Evolutionary conservation across 2,113 vertebrate species (phyloP).

Genomic region (Acrocephalus arundinaceus): DNA sequence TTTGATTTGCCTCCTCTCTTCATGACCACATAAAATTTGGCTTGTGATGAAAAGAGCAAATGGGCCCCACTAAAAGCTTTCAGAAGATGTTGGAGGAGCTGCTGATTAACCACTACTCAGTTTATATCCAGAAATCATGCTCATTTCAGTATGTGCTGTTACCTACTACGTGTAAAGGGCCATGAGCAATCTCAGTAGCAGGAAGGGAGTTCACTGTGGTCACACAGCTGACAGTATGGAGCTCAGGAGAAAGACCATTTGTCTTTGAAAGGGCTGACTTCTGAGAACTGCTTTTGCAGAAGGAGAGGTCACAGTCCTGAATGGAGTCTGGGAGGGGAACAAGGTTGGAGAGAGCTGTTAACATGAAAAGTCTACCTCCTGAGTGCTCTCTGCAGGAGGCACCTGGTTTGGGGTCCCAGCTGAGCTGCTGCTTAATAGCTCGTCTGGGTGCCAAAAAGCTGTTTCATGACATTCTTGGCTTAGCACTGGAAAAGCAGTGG

Average conservation of each 20-base stretch:
- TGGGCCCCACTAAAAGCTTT: not conserved
- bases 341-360: not conserved
- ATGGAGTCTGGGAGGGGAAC: not conserved
- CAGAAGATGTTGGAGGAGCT: not conserved
- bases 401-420: conserved; percentile 47
- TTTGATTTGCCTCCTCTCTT: conserved; percentile 28
- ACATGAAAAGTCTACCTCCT: not conserved
- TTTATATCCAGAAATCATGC: not conserved
- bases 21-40: conserved; percentile 24
- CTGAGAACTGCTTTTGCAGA: not conserved
- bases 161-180: not conserved
- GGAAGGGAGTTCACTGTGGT: not conserved
- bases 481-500: conserved; percentile 34
- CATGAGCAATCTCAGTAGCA: not conserved
- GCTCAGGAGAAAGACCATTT: not conserved
- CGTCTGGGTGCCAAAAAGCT: conserved; percentile 44
- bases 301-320: not conserved
- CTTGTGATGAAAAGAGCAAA: conserved; percentile 20
- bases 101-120: not conserved
- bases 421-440: conserved; percentile 48
- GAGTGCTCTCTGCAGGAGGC: conserved; percentile 46
- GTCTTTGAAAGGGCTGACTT: not conserved
- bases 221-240: not conserved
- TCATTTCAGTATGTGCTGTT: not conserved
- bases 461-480: conserved; percentile 55